phyloP scores from a whole-genome alignment of 2,888 invertebrate genomes.

The Rhyacophila evoluta region DNA sequence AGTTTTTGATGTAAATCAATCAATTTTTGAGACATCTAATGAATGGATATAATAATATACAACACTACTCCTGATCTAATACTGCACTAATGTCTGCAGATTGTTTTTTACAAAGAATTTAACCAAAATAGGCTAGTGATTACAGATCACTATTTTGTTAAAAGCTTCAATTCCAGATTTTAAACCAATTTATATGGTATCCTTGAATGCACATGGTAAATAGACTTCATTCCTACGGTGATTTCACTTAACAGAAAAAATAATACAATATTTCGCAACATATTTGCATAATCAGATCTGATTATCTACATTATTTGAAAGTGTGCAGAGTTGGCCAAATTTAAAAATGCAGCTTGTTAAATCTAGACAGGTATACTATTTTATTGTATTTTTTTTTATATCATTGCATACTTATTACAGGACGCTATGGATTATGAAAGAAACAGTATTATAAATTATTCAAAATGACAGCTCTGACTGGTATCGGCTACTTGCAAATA shows the following conservation, averaged over 20 bases:
- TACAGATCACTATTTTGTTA: too few species aligned
- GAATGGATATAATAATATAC: too few species aligned
- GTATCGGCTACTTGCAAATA: background rate
- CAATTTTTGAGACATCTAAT: too few species aligned
- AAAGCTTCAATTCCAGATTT: too few species aligned
- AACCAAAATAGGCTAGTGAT: too few species aligned
- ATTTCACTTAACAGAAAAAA: background rate
- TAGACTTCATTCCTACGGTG: background rate
- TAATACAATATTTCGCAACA: background rate
- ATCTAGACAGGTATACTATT: background rate
- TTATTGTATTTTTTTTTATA: background rate
- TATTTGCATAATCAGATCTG: background rate
- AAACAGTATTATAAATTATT: background rate
- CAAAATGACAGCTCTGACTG: background rate
- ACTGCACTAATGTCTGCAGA: too few species aligned
- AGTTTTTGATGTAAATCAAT: too few species aligned
- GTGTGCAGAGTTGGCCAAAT: background rate
- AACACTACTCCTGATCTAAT: too few species aligned
- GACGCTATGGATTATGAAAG: slow-evolving; percentile 18
- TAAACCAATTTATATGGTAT: too few species aligned
- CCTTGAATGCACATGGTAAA: too few species aligned
- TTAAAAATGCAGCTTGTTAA: background rate
- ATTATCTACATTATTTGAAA: background rate
- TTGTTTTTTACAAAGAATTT: too few species aligned
- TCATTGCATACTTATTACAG: background rate